phyloP scores from a whole-genome alignment of 2,888 invertebrate genomes.

The Ornithoptera priamus region DNA sequence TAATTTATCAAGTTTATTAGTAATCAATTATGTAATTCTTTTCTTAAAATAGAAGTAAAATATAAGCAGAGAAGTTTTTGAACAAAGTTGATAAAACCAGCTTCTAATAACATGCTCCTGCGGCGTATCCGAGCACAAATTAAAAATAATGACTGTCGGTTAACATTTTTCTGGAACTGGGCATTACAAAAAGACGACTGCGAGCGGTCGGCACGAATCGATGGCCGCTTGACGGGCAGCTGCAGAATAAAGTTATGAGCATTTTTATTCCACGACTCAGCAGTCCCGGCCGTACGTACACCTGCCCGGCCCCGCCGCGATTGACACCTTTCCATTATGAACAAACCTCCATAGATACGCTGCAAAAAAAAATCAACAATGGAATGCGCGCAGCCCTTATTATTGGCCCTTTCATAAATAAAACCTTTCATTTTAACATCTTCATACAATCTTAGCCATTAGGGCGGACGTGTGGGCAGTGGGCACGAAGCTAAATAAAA shows the following conservation, averaged over 20 bases:
- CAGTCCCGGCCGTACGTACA: slow-evolving; percentile 49
- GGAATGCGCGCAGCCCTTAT: slow-evolving; percentile 72
- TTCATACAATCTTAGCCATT: slow-evolving; percentile 77
- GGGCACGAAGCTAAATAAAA: slow-evolving; percentile 77
- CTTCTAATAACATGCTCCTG: slow-evolving; percentile 48
- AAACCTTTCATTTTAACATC: slow-evolving; percentile 75
- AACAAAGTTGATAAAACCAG: slow-evolving; percentile 26
- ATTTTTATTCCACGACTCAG: slow-evolving; percentile 68
- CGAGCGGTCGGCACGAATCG: slow-evolving; percentile 57
- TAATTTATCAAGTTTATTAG: background rate
- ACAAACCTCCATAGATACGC: slow-evolving; percentile 48
- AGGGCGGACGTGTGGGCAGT: slow-evolving; percentile 78
- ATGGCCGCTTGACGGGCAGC: slow-evolving; percentile 74
- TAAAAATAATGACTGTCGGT: slow-evolving; percentile 65
- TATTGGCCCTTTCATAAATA: slow-evolving; percentile 72
- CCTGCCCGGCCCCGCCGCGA: slow-evolving; percentile 69
- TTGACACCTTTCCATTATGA: slow-evolving; percentile 78
- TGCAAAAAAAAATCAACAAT: slow-evolving; percentile 71
- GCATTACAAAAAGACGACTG: slow-evolving; percentile 63
- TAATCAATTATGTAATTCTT: background rate
- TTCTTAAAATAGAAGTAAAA: slow-evolving; percentile 15
- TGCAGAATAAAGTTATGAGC: slow-evolving; percentile 77
- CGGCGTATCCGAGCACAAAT: slow-evolving; percentile 53
- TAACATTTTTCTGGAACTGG: slow-evolving; percentile 66
- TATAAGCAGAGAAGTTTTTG: slow-evolving; percentile 30